These are phyloP conservation scores for Lophius americanus DNA, from an alignment of 2,797 vertebrate genomes.

Conservation along the genomic window DNA sequence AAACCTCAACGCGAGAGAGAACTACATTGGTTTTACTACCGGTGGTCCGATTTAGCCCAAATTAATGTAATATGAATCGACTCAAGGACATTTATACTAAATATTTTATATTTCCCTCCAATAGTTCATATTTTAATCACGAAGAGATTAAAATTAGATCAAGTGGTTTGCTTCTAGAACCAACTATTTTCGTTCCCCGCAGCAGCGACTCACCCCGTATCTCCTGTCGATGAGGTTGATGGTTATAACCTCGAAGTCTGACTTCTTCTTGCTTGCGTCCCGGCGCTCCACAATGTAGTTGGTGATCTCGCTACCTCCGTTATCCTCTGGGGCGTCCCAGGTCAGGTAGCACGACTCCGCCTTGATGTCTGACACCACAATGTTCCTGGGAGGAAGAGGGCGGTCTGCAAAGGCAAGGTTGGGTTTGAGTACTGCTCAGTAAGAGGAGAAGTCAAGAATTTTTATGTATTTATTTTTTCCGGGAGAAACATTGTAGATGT, in stretches of 20 bases:
- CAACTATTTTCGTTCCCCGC: background rate
- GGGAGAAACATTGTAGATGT: background rate
- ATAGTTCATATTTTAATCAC: no score
- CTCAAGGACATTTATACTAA: no score
- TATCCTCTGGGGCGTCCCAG: conserved; percentile 95
- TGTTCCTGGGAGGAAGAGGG: conserved; percentile 91
- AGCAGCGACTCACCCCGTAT: conserved; percentile 81
- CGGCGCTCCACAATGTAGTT: conserved; percentile 94
- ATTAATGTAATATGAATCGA: no score
- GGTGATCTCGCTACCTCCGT: conserved; percentile 95
- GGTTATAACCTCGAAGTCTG: conserved; percentile 93
- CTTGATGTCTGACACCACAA: conserved; percentile 92
- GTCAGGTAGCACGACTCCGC: conserved; percentile 94
- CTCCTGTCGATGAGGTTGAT: conserved; percentile 88
- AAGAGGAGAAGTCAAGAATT: background rate
- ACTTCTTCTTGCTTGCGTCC: conserved; percentile 96
- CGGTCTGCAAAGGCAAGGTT: conserved; percentile 81
- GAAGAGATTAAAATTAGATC: no score
- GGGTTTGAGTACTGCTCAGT: background rate
- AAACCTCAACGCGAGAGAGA: no score
- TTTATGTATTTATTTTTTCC: no score
- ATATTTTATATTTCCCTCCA: no score
- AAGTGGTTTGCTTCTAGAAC: no score
- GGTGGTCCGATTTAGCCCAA: no score
- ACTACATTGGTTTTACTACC: no score